A percentile compares a stretch with the other conserved stretches of the same genome.
Conservation (phyloP, 2,888 invertebrate species). For the Koerneria pararmatus region DNA sequence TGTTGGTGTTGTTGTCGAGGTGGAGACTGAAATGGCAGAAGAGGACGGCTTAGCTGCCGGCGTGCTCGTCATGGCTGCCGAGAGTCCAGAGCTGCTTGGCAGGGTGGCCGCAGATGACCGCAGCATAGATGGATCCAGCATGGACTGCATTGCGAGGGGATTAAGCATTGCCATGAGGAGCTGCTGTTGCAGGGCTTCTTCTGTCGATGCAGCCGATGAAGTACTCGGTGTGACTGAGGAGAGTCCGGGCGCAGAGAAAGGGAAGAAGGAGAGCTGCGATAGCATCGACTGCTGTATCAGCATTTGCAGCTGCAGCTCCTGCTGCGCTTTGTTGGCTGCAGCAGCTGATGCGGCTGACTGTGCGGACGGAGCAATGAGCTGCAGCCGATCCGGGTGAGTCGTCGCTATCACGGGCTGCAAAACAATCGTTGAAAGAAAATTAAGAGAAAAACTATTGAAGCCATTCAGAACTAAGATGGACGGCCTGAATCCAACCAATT, state of each 20-base stretch:
- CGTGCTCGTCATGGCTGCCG: neutral
- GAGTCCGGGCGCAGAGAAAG: conserved; percentile 15
- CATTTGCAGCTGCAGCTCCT: conserved; percentile 43
- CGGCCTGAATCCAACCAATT: neutral
- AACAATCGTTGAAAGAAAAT: neutral
- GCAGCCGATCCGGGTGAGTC: conserved; percentile 35
- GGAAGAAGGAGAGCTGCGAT: conserved; percentile 18
- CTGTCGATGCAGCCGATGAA: neutral
- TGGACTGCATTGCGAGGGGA: neutral
- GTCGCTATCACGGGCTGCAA: conserved; percentile 27
- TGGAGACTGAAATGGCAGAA: neutral
- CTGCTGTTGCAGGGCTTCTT: conserved; percentile 13
- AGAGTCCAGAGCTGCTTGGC: too few species aligned
- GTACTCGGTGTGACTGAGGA: conserved; percentile 13
- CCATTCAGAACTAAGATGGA: neutral
- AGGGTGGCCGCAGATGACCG: neutral
- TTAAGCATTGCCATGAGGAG: conserved; percentile 9
- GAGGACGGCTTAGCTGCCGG: neutral
- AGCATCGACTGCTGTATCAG: conserved; percentile 37
- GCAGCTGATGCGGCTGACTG: conserved; percentile 27
- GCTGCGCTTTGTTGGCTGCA: conserved; percentile 30
- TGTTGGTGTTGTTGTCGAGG: neutral
- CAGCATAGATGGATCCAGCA: conserved; percentile 8
- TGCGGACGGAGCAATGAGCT: conserved; percentile 27
- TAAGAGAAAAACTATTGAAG: neutral